A percentile compares a stretch with the other conserved stretches of the same genome.
Evolutionary conservation across 1,140 invertebrate species (phyloP).

Genomic region (Danaus melanippus): DNA sequence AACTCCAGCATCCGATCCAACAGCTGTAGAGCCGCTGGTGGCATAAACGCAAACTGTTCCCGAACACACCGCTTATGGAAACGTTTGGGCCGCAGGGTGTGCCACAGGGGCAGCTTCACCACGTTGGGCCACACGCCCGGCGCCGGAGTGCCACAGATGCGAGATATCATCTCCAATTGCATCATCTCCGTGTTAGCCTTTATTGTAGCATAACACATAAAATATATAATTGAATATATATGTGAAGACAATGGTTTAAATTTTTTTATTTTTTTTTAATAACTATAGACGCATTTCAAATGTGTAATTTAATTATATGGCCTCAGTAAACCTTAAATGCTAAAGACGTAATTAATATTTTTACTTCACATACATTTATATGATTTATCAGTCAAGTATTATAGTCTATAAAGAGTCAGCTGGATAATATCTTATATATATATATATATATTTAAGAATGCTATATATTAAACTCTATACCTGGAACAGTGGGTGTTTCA

Average conservation of each 20-base stretch:
- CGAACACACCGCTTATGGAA: conserved; percentile 88
- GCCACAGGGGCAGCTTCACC: conserved; percentile 93
- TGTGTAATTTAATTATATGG: too few species aligned
- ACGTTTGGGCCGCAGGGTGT: conserved; percentile 93
- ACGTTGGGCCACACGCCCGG: conserved; percentile 99
- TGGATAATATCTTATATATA: too few species aligned
- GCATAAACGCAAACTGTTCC: conserved; percentile 96
- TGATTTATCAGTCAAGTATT: too few species aligned
- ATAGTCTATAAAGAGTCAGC: too few species aligned
- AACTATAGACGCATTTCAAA: too few species aligned
- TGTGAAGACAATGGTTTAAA: neutral
- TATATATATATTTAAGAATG: too few species aligned
- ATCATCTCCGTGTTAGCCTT: conserved; percentile 93
- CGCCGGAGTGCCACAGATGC: conserved; percentile 95
- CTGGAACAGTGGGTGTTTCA: conserved; percentile 96
- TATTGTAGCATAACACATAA: conserved; percentile 16
- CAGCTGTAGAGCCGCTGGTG: conserved; percentile 89
- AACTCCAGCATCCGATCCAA: conserved; percentile 97
- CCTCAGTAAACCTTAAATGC: too few species aligned
- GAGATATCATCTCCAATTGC: conserved; percentile 95
- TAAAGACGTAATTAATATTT: too few species aligned
- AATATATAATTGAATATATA: neutral
- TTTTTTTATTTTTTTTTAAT: neutral
- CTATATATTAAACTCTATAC: conserved; percentile 53
- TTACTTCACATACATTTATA: too few species aligned